Base-by-base conservation (phyloP, 2,113 vertebrate species). In the Lagenorhynchus albirostris region DNA sequence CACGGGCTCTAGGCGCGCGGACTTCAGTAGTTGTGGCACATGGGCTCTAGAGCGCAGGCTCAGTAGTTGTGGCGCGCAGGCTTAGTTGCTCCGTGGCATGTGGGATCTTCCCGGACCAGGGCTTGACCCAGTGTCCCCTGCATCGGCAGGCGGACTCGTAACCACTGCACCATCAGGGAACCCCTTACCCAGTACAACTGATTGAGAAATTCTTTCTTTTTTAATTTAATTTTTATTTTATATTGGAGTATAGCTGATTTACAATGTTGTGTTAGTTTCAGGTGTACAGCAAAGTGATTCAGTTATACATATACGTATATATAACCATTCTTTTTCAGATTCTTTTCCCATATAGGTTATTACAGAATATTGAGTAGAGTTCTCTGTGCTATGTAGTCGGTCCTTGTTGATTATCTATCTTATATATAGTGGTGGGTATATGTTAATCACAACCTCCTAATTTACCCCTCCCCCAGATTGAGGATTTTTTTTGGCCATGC, bases 1-100 rank as follows among this genome's bases (percentile, higher is more conserved):
- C 50, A 53, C 0, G 14, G 50, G 14, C 50, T 53, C 4, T 53
- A 53, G 50, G 4, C 4, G 14, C 4, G 1, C 14, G 4, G 50
- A 17, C 50, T 53, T 53, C 14, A 53, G 50, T 53, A 53, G 50
- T 53, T 53, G 14, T 53, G 50, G 50, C 50, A 15, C 47, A 50
- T 50, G 47, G 47, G 47, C 47, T 50, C 47, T 50, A 50, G 12
- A 50, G 47, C 12, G 0, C 47, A 50, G 47, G 47, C 47, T 50
- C 8, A 50, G 47, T 50, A 50, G 47, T 3, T 53, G 50, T 53
- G 50, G 14, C 1, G 1, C 1, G 14, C 50, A 53, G 50, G 50
- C 50, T 53, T 53, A 53, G 50, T 53, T 53, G 50, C 50, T 53
- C 50, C 4, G 1, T 15, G 50, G 14, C 14, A 53, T 53, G 50